These are phyloP conservation scores for Tetragnatha versicolor DNA, from an alignment of 1,140 invertebrate genomes.

Conservation along the genomic window DNA sequence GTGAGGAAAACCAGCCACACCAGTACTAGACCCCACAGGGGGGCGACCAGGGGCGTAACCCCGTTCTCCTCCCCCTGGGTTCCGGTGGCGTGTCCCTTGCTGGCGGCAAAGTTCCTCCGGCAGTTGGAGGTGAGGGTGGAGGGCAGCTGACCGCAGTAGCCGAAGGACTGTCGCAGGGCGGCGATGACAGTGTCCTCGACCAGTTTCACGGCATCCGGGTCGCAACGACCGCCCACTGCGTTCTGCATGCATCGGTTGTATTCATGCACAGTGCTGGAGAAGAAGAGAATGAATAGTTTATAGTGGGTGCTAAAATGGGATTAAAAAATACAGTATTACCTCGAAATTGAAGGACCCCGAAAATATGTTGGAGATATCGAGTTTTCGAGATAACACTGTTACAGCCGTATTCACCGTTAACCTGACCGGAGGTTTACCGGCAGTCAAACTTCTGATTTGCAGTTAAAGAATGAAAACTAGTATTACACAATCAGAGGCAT, in stretches of 20 bases:
- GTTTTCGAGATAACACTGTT: too few relatives aligned
- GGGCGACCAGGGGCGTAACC: too few relatives aligned
- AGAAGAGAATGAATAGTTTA: background rate
- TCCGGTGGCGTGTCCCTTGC: slow-evolving; percentile 15
- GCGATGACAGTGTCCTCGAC: slow-evolving; percentile 38
- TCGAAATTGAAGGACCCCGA: too few relatives aligned
- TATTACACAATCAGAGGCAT: too few relatives aligned
- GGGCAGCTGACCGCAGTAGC: slow-evolving; percentile 17
- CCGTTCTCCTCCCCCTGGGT: background rate
- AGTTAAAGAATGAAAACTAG: too few relatives aligned
- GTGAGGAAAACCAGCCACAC: too few relatives aligned
- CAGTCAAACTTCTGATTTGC: too few relatives aligned
- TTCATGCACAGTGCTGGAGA: slow-evolving; percentile 36
- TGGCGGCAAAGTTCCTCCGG: background rate
- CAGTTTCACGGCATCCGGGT: slow-evolving; percentile 33
- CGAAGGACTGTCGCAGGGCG: slow-evolving; percentile 25
- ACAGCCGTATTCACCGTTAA: too few relatives aligned
- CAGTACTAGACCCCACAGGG: too few relatives aligned
- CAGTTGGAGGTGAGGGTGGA: slow-evolving; percentile 14
- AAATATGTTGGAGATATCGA: too few relatives aligned
- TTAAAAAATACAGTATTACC: too few relatives aligned
- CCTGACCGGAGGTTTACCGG: too few relatives aligned
- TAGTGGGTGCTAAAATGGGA: background rate
- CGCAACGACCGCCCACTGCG: slow-evolving; percentile 28
- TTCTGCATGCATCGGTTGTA: slow-evolving; percentile 42